phyloP scores from a whole-genome alignment of 1,140 invertebrate species.

The Penaeus chinensis region DNA sequence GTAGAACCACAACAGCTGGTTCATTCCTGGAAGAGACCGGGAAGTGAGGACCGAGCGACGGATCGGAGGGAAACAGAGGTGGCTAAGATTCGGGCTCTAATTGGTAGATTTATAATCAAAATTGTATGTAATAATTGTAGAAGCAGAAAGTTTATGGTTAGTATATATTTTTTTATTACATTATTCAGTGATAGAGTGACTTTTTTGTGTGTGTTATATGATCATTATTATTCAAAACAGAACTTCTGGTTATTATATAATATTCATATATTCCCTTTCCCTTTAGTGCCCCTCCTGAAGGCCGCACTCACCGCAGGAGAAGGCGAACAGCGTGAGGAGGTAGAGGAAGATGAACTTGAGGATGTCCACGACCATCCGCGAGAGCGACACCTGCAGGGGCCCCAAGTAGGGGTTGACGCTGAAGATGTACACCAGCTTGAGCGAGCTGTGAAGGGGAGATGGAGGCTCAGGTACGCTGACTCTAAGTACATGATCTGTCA shows the following conservation, averaged over 20 bases:
- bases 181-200: background rate
- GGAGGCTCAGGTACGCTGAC: background rate
- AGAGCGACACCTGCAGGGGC: constrained; percentile 96
- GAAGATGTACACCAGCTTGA: constrained; percentile 99
- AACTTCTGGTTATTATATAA: background rate
- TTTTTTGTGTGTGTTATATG: background rate
- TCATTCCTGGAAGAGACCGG: constrained; percentile 72
- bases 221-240: background rate
- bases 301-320: constrained; percentile 88
- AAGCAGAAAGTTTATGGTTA: background rate
- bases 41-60: background rate
- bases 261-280: too few species aligned
- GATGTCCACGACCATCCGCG: constrained; percentile 97
- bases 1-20: constrained; percentile 95
- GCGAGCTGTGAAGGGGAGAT: constrained; percentile 77
- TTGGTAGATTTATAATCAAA: too few species aligned
- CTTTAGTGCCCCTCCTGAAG: too few species aligned
- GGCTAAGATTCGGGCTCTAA: background rate
- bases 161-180: background rate
- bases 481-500: too few species aligned
- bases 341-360: constrained; percentile 97
- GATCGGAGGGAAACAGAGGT: background rate
- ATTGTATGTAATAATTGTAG: background rate
- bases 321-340: constrained; percentile 95
- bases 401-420: constrained; percentile 98